These are phyloP conservation scores for Enteromius argenteus DNA, from an alignment of 2,797 vertebrate genomes.

Conservation along the genomic window DNA sequence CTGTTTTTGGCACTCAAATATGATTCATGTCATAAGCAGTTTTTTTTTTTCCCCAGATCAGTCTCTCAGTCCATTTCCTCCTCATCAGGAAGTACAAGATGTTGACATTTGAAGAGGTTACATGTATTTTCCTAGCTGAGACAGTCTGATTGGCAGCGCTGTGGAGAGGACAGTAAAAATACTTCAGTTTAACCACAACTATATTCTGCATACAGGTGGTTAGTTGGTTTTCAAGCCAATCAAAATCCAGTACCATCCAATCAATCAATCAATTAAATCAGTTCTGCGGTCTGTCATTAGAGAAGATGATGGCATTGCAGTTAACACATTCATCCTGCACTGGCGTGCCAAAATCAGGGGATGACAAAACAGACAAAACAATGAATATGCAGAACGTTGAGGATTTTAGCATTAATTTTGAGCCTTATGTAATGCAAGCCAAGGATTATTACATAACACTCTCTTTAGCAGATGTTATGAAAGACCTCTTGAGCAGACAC, in stretches of 20 bases:
- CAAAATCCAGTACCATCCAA: background rate
- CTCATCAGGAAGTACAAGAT: slow-evolving; percentile 54
- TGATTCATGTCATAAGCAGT: slow-evolving; percentile 9
- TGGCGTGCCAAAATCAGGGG: slow-evolving; percentile 14
- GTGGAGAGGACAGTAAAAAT: slow-evolving; percentile 68
- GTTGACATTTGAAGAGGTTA: slow-evolving; percentile 64
- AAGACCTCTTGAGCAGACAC: slow-evolving; percentile 57
- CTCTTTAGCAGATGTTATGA: slow-evolving; percentile 63
- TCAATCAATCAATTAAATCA: background rate
- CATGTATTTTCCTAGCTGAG: slow-evolving; percentile 83
- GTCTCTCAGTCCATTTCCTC: slow-evolving; percentile 33
- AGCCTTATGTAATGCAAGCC: slow-evolving; percentile 53
- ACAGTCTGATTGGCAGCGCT: slow-evolving; percentile 86
- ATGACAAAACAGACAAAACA: slow-evolving; percentile 40
- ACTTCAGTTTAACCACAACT: slow-evolving; percentile 48
- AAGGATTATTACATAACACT: slow-evolving; percentile 58
- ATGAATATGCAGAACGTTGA: slow-evolving; percentile 27
- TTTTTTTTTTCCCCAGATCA: slow-evolving; percentile 1
- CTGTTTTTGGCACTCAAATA: background rate
- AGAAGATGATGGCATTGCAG: slow-evolving; percentile 13
- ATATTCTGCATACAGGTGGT: background rate
- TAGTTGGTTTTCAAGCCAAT: background rate
- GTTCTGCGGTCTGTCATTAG: background rate
- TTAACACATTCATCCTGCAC: slow-evolving; percentile 21
- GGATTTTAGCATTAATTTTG: slow-evolving; percentile 47